These are phyloP conservation scores for Pteruthius melanotis DNA, from an alignment of 2,113 vertebrate species.

Conservation along the genomic window DNA sequence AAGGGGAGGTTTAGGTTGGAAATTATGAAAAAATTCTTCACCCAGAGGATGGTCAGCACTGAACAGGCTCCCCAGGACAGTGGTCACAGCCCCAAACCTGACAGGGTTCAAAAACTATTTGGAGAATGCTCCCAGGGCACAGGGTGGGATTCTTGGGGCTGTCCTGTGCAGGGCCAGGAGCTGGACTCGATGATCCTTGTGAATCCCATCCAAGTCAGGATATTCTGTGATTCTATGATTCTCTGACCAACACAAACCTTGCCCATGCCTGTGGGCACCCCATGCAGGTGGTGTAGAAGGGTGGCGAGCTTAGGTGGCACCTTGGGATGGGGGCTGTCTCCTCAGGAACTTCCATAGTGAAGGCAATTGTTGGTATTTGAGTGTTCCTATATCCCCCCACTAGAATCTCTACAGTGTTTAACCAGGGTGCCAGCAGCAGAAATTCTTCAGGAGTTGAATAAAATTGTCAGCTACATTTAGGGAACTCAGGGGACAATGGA, in stretches of 20 bases:
- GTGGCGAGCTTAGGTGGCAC: background rate
- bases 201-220: background rate
- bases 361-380: background rate
- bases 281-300: rapidly evolving
- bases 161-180: background rate
- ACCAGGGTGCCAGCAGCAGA: background rate
- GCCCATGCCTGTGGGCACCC: background rate
- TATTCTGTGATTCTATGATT: background rate
- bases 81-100: no score
- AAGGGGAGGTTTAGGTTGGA: background rate
- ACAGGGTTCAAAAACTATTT: background rate
- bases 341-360: background rate
- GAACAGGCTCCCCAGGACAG: background rate
- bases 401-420: background rate
- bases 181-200: rapidly evolving
- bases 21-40: background rate
- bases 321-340: background rate
- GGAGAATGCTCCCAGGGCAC: background rate
- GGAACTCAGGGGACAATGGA: background rate
- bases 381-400: background rate
- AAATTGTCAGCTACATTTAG: background rate
- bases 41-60: background rate
- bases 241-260: background rate
- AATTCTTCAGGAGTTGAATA: background rate
- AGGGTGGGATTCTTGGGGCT: background rate